These are phyloP conservation scores for Platycnemis pennipes DNA, from an alignment of 2,888 invertebrate genomes.

Conservation along the genomic window DNA sequence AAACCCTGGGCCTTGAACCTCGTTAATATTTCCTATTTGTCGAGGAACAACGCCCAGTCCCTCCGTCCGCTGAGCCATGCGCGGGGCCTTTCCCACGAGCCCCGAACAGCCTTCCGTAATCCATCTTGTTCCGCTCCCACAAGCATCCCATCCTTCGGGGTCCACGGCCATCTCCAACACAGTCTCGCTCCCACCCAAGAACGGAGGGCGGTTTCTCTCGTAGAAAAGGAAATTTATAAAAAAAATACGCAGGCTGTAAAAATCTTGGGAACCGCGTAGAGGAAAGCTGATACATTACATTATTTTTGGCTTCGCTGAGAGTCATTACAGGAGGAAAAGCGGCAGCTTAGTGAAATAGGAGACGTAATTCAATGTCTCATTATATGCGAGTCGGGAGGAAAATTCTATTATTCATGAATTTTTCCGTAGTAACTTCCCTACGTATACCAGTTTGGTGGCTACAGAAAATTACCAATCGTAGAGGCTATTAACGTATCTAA, in stretches of 20 bases:
- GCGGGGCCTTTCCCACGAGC: not conserved
- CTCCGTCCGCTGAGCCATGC: not conserved
- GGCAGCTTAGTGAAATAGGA: not conserved
- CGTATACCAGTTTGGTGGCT: too few relatives aligned
- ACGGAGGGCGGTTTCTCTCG: not conserved
- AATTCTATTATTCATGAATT: too few relatives aligned
- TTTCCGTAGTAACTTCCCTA: too few relatives aligned
- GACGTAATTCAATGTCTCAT: not conserved
- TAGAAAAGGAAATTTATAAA: not conserved
- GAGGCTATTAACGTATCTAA: too few relatives aligned
- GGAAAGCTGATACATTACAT: not conserved
- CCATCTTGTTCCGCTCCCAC: not conserved
- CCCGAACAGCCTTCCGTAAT: not conserved
- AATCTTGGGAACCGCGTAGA: not conserved
- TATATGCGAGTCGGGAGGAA: too few relatives aligned
- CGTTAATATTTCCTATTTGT: conserved; percentile 32
- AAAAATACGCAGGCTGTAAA: not conserved
- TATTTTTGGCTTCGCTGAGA: not conserved
- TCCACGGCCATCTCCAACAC: not conserved
- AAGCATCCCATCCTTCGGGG: not conserved
- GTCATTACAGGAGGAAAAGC: not conserved
- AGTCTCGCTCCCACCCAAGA: not conserved
- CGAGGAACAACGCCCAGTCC: not conserved
- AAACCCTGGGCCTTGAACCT: not conserved
- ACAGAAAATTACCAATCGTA: too few relatives aligned